Conservation (phyloP, 2,888 invertebrate genomes). For the Conistra vaccinii region DNA sequence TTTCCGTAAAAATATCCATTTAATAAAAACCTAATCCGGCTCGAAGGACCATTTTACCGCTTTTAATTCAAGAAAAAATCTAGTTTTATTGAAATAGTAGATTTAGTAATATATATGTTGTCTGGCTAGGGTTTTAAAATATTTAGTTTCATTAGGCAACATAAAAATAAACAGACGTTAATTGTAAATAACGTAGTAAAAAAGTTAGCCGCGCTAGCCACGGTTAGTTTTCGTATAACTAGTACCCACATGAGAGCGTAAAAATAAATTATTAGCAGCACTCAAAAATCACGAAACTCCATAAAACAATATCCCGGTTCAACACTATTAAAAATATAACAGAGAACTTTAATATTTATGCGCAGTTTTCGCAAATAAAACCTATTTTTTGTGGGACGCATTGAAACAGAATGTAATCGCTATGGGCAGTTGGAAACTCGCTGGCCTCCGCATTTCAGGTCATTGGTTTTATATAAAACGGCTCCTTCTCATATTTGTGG, state of each 20-base stretch:
- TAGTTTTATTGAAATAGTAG: not conserved
- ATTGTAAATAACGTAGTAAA: not conserved
- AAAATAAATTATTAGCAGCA: constrained; percentile 32
- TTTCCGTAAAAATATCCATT: not conserved
- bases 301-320: constrained; percentile 56
- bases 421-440: constrained; percentile 71
- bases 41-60: not conserved
- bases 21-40: not conserved
- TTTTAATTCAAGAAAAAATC: not conserved
- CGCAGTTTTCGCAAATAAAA: constrained; percentile 62
- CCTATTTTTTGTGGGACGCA: constrained; percentile 69
- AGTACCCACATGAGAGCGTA: not conserved
- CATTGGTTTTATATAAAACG: constrained; percentile 76
- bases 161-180: not conserved
- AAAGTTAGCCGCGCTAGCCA: not conserved
- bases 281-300: constrained; percentile 30
- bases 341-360: constrained; percentile 57
- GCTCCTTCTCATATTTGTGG: constrained; percentile 69
- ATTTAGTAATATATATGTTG: not conserved
- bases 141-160: not conserved
- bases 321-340: constrained; percentile 56
- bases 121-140: not conserved
- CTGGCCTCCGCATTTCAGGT: constrained; percentile 74
- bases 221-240: not conserved
- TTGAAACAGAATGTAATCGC: constrained; percentile 75